Evolutionary conservation across 2,797 vertebrate genomes (phyloP).

Genomic region (Malacoraja senta): DNA sequence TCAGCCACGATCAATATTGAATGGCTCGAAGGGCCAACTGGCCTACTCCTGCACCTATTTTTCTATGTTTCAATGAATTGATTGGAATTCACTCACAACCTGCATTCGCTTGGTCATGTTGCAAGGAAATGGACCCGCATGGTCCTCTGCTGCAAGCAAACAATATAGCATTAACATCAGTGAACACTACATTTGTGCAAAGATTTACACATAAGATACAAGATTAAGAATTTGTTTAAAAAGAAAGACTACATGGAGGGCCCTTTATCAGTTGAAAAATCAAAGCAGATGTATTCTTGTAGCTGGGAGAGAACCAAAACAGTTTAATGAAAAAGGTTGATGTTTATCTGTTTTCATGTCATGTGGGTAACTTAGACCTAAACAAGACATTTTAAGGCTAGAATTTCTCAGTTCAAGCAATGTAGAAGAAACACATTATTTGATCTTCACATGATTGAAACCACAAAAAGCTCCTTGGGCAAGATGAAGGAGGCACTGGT

Average conservation of each 20-base stretch:
- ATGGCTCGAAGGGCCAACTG: too few species aligned
- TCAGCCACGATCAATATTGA: too few species aligned
- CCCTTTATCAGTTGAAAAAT: neutral
- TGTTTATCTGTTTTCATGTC: neutral
- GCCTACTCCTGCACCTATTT: neutral
- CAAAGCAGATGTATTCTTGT: neutral
- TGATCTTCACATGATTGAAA: neutral
- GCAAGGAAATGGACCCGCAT: neutral
- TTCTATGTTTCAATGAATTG: neutral
- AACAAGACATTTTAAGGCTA: neutral
- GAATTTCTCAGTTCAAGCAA: neutral
- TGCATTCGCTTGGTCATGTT: neutral
- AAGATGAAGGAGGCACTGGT: neutral
- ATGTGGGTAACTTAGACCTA: neutral
- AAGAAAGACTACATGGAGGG: neutral
- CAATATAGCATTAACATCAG: neutral
- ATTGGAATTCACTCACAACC: neutral
- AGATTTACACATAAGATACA: too few species aligned
- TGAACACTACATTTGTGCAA: neutral
- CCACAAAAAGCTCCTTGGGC: neutral
- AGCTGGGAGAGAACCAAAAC: neutral
- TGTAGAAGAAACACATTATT: neutral
- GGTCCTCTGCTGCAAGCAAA: neutral
- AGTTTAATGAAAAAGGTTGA: neutral
- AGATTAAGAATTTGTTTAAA: neutral